Evolutionary conservation across 2,888 invertebrate genomes (phyloP), one percentile per base, ranked within the genome.

Genomic region (Caenorhabditis sp.): DNA sequence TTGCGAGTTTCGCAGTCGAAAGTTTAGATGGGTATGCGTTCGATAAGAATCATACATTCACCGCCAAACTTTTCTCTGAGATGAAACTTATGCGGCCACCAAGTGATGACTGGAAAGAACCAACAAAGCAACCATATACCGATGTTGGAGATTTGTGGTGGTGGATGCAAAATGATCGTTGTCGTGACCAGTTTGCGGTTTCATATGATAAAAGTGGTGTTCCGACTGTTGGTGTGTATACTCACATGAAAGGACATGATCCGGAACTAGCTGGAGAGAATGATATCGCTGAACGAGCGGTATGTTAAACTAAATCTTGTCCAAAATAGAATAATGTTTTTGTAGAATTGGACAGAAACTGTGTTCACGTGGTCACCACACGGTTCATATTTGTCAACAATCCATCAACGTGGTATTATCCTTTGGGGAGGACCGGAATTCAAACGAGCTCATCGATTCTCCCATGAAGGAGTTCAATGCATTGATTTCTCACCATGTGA

Each of bases 401-500:
- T 97, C 90, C 99, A 99, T 88, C 93, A 93, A 89, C 92, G 63
- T 76, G 99, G 99, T 66, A 95, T 97, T 60, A 95, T 95, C 0
- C 90, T 99, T 57, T 99, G 99, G 99, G 97, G 95, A 21, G 97
- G 97, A 0, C 94, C 94, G 26, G 92, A 92, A 84, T 97, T 95
- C 90, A 91, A 92, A 0, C 95, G 95, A 25, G 93, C 95, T 86
- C 94, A 93, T 88, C 93, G 93, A 87, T 97, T 97, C 89, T 92
- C 72, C 8, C 88, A 90, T 74, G 84, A 92, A 0, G 93, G 93
- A 77, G 97, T 97, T 0, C 93, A 95, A 85, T 94, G 94, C 85
- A 94, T 97, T 71, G 96, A 97, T 85, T 99, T 96, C 89, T 99
- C 97, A 12, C 97, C 99, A 0, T 94, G 94, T 89, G 99, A 99